Percentiles rank a stretch among this genome's conserved stretches.
Conservation (phyloP, 2,888 invertebrate species). For the Luperina testacea region DNA sequence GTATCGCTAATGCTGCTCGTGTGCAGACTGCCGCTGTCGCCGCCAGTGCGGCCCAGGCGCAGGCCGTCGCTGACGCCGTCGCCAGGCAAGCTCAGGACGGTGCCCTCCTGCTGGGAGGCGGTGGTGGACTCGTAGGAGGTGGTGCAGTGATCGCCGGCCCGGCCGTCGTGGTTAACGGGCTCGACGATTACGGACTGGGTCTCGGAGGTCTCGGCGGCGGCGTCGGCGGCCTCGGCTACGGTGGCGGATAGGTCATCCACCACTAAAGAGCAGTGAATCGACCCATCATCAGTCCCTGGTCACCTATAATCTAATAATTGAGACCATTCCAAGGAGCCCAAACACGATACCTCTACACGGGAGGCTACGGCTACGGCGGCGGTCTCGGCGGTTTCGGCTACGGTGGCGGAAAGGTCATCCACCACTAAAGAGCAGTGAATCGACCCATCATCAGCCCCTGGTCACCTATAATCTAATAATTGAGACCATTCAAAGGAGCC, state of each 20-base stretch:
- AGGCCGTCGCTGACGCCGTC: constrained; percentile 67
- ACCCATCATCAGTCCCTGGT: too few species aligned
- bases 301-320: too few species aligned
- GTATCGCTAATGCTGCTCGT: constrained; percentile 78
- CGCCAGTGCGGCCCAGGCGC: constrained; percentile 67
- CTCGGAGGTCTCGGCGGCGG: constrained; percentile 56
- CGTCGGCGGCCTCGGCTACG: constrained; percentile 10
- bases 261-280: too few species aligned
- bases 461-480: too few species aligned
- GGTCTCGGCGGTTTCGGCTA: constrained; percentile 48
- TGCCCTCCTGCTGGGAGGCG: constrained; percentile 78
- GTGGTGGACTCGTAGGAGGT: constrained; percentile 54
- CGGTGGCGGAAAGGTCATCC: constrained; percentile 47
- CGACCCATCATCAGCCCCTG: constrained; percentile 29
- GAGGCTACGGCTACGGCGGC: too few species aligned
- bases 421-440: constrained; percentile 58
- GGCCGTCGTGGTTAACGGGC: constrained; percentile 66
- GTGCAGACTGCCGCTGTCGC: constrained; percentile 67
- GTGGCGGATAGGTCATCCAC: too few species aligned
- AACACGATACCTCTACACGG: too few species aligned
- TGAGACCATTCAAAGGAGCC: too few species aligned
- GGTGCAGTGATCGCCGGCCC: constrained; percentile 57
- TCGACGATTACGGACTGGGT: constrained; percentile 66
- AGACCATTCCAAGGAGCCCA: too few species aligned
- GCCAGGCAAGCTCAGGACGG: constrained; percentile 81